Evolutionary conservation across 1,140 invertebrate species (phyloP).

Genomic region (Bursaphelenchus mucronatus): DNA sequence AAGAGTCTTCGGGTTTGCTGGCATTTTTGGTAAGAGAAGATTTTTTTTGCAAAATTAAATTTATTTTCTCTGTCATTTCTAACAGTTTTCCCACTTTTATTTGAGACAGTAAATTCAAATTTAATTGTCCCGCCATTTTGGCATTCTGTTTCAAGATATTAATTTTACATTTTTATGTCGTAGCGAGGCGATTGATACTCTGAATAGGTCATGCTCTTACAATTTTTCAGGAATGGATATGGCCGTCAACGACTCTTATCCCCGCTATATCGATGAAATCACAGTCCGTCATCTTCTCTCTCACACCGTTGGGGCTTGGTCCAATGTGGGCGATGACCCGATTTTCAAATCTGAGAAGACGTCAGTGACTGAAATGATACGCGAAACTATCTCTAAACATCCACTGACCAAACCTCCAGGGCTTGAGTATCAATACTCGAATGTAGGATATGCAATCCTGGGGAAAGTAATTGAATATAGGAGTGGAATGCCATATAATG

Average conservation of each 20-base stretch:
- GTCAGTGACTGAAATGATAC: slow-evolving; percentile 1
- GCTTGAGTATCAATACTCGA: slow-evolving; percentile 11
- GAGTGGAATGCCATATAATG: background rate
- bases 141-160: no score
- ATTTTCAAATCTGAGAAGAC: slow-evolving; percentile 7
- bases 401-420: slow-evolving; percentile 5
- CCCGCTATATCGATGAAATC: slow-evolving; percentile 11
- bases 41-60: no score
- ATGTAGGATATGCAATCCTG: slow-evolving; percentile 11
- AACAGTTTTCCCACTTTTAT: no score
- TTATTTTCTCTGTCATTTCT: no score
- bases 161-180: no score
- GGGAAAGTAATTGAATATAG: slow-evolving; percentile 10
- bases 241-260: background rate
- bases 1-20: slow-evolving; percentile 1
- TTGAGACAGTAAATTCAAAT: no score
- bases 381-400: slow-evolving; percentile 7
- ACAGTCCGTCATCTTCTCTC: slow-evolving; percentile 9
- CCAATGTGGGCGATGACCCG: slow-evolving; percentile 9
- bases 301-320: slow-evolving; percentile 14
- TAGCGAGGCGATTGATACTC: no score
- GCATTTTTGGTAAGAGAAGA: slow-evolving; percentile 7
- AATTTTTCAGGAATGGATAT: background rate
- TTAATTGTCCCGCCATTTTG: no score
- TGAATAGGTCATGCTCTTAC: no score